phyloP scores from a whole-genome alignment of 2,113 vertebrate genomes.

The Pelmatolapia mariae region DNA sequence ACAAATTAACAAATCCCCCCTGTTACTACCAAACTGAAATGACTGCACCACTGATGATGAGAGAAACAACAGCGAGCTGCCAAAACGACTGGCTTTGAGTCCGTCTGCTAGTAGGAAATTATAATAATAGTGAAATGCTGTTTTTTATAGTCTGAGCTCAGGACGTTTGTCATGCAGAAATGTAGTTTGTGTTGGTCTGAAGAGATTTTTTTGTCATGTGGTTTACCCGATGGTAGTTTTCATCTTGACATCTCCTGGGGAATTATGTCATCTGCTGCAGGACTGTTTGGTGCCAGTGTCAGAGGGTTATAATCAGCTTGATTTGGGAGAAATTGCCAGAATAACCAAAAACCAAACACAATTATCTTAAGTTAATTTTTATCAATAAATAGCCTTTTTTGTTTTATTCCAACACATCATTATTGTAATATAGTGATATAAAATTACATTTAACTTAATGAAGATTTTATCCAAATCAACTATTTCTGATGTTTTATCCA shows the following conservation, averaged over 20 bases:
- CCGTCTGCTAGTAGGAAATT: not conserved
- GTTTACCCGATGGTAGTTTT: not conserved
- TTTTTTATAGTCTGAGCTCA: not conserved
- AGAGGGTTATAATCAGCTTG: not conserved
- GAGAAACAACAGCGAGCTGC: not conserved
- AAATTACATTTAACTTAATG: not conserved
- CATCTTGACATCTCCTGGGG: not conserved
- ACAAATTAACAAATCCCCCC: not conserved
- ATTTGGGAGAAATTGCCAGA: not conserved
- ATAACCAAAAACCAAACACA: not conserved
- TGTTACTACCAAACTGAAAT: not conserved
- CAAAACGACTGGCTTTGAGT: not conserved
- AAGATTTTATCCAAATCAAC: not conserved
- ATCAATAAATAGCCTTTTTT: not conserved
- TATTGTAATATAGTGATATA: not conserved
- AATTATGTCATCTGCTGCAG: not conserved
- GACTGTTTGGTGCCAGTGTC: not conserved
- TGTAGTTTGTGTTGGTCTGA: not conserved
- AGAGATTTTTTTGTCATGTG: not conserved
- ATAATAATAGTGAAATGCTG: not conserved
- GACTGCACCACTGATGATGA: not conserved
- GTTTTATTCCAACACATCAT: not conserved
- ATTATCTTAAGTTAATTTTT: not conserved
- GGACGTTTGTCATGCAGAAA: not conserved
- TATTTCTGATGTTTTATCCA: not conserved